Conservation (phyloP, 2,888 invertebrate species). For the Pterostichus niger region DNA sequence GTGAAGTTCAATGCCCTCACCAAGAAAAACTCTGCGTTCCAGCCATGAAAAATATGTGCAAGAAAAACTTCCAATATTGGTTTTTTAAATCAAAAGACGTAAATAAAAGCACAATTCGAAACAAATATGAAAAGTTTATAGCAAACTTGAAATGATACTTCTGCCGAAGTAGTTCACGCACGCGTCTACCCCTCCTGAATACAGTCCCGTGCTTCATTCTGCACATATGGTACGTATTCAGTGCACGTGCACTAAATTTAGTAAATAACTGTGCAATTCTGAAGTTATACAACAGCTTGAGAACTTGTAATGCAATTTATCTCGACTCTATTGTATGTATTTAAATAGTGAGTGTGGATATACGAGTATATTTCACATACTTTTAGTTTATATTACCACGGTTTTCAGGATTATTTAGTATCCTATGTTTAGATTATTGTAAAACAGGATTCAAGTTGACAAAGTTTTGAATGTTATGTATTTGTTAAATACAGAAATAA, state of each 20-base stretch:
- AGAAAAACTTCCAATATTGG: conserved; percentile 9
- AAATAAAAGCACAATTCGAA: conserved; percentile 21
- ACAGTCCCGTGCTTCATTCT: not conserved
- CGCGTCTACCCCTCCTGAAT: not conserved
- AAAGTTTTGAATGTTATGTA: no score
- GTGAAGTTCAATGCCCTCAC: conserved; percentile 5
- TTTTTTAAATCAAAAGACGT: conserved; percentile 39
- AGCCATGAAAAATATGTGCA: not conserved
- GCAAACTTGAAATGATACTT: conserved; percentile 18
- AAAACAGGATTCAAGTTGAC: no score
- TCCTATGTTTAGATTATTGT: no score
- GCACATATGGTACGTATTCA: conserved; percentile 12
- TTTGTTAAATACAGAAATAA: no score
- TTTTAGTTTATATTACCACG: no score
- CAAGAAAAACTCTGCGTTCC: not conserved
- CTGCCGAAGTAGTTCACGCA: conserved; percentile 10
- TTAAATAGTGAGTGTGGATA: not conserved
- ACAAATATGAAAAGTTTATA: conserved; percentile 20
- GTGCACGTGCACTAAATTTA: conserved; percentile 40
- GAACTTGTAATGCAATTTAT: conserved; percentile 41
- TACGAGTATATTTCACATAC: no score
- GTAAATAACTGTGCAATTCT: conserved; percentile 43
- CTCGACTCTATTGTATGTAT: conserved; percentile 31
- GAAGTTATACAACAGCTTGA: conserved; percentile 35
- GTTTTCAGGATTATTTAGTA: no score